Conservation (phyloP, 2,797 vertebrate genomes). For the Oreochromis grahami region DNA sequence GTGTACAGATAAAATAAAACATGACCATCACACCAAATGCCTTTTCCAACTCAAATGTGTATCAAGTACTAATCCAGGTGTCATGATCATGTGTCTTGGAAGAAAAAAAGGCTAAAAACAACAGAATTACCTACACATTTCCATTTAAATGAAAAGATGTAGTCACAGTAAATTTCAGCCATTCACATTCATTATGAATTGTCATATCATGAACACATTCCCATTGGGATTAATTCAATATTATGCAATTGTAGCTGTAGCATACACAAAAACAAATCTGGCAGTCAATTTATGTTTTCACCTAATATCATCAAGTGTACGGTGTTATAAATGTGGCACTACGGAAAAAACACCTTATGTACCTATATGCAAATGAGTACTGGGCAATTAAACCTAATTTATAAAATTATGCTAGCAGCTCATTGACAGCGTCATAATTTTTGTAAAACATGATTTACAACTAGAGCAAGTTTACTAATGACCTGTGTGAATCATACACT, state of each 20-base stretch:
- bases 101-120: neutral
- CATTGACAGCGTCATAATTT: neutral
- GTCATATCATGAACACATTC: neutral
- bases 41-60: neutral
- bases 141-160: neutral
- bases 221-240: neutral
- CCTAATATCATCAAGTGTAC: neutral
- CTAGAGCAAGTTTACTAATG: neutral
- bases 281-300: neutral
- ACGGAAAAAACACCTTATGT: rapidly evolving
- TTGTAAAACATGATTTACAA: neutral
- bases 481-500: neutral
- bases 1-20: neutral
- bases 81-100: neutral
- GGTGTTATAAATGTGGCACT: neutral
- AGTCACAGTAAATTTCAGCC: neutral
- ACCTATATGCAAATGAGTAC: neutral
- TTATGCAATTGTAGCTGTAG: neutral
- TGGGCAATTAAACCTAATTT: neutral
- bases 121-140: neutral
- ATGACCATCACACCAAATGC: neutral
- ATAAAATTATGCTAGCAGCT: neutral
- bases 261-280: neutral
- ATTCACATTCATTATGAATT: neutral
- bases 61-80: neutral